Evolutionary conservation across 2,888 invertebrate genomes (phyloP), one percentile per base, ranked within the genome.

Genomic region (Osedax frankpressi): DNA sequence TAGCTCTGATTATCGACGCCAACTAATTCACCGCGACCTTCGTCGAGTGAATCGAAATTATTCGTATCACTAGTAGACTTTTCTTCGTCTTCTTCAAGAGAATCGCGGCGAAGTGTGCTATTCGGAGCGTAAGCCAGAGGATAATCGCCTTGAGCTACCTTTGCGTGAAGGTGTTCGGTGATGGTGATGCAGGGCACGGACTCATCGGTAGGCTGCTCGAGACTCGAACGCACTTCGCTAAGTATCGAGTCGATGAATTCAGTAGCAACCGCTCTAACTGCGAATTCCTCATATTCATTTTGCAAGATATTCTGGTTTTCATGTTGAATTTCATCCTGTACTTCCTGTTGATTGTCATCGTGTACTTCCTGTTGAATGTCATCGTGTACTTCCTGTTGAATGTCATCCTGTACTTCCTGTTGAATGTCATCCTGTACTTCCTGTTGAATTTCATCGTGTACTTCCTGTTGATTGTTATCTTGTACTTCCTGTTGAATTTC

Each of bases 121-220:
- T 6, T 19, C 11, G 44, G 44, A 6, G 44, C 44, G 44, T 44
- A 44, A 19, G 44, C 6, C 19, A 44, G 44, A 44, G 78, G 77
- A 71, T 78, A 78, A 69, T 78, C 78, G 67, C 78, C 80, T 75
- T 81, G 80, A 63, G 79, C 78, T 26, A 73, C 74, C 67, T 81
- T 79, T 71, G 78, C 78, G 76, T 81, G 80, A 83, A 88, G 85
- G 79, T 88, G 88, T 86, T 88, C 88, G 3, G 88, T 88, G 25
- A 88, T 86, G 78, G 87, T 88, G 74, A 89, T 88, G 78, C 88
- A 88, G n/a, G 89, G 89, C 75, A 88, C 87, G 44, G 44, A 44
- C 19, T 44, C 44, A n/a, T 71, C 73, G 60, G 19, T 6, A 19
- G 44, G 19, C 19, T 44, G 11, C 26, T 71, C 73, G 60, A 24